These are phyloP conservation scores for Pyralis farinalis DNA, from an alignment of 2,888 invertebrate species.

Conservation along the genomic window DNA sequence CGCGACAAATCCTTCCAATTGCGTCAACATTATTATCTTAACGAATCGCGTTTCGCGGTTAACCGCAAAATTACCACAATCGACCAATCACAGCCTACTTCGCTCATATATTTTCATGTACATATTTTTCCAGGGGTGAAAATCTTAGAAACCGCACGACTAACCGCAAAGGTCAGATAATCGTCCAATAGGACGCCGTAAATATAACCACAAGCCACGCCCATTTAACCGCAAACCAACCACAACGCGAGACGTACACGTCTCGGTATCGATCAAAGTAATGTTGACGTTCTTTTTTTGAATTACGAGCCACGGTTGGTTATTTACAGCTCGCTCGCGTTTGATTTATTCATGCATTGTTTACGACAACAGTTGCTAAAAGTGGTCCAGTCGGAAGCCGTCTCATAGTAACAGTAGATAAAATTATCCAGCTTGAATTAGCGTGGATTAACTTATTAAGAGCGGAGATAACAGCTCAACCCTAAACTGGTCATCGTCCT, in stretches of 20 bases:
- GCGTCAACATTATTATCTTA: slow-evolving; percentile 66
- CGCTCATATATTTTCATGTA: slow-evolving; percentile 67
- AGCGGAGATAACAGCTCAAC: slow-evolving; percentile 27
- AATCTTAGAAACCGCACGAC: slow-evolving; percentile 83
- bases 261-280: slow-evolving; percentile 67
- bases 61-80: slow-evolving; percentile 68
- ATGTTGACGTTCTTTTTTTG: slow-evolving; percentile 57
- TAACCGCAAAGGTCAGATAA: slow-evolving; percentile 80
- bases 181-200: slow-evolving; percentile 81
- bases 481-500: slow-evolving; percentile 45
- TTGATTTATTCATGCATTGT: slow-evolving; percentile 25
- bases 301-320: slow-evolving; percentile 38
- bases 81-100: slow-evolving; percentile 62
- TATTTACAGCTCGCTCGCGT: slow-evolving; percentile 29
- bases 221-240: slow-evolving; percentile 84
- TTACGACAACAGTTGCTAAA: neutral
- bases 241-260: slow-evolving; percentile 76
- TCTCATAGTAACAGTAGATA: neutral
- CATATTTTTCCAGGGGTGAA: slow-evolving; percentile 77
- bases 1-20: slow-evolving; percentile 61
- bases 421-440: slow-evolving; percentile 2
- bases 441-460: slow-evolving; percentile 13
- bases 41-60: slow-evolving; percentile 75
- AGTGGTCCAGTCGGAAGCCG: neutral
- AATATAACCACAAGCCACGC: slow-evolving; percentile 83